Evolutionary conservation across 1,140 invertebrate genomes (phyloP).

Genomic region (Rhopalosiphum maidis): DNA sequence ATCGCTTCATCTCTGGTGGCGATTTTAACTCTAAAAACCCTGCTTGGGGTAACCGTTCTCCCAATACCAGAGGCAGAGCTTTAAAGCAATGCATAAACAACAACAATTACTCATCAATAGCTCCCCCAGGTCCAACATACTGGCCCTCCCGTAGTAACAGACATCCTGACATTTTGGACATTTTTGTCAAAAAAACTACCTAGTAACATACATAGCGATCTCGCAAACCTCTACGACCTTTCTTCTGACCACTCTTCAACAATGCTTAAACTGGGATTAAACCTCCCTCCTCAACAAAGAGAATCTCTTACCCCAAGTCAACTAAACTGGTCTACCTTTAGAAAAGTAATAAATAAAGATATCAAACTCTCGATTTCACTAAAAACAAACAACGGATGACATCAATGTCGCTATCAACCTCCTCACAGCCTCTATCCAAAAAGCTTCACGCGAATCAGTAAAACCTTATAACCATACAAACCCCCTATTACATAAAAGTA

Average conservation of each 20-base stretch:
- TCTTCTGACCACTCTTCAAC: slow-evolving; percentile 2
- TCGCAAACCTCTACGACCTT: slow-evolving; percentile 22
- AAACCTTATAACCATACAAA: no score
- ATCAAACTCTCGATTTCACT: no score
- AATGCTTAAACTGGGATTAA: slow-evolving; percentile 17
- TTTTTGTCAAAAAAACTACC: slow-evolving; percentile 37
- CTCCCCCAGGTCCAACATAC: background rate
- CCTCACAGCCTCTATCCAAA: no score
- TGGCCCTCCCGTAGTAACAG: background rate
- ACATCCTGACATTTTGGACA: slow-evolving; percentile 11
- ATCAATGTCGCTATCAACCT: no score
- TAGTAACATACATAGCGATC: background rate
- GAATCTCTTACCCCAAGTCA: slow-evolving; percentile 12
- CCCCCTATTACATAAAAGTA: no score
- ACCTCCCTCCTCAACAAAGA: background rate
- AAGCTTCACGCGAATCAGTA: no score
- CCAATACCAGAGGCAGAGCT: slow-evolving; percentile 9
- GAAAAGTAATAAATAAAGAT: background rate
- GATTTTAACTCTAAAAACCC: slow-evolving; percentile 27
- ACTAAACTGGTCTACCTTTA: slow-evolving; percentile 23
- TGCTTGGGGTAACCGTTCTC: background rate
- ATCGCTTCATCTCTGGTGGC: background rate
- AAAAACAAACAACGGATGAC: no score
- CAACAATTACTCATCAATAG: background rate
- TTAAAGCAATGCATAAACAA: background rate